Base-by-base conservation (phyloP, 2,797 vertebrate genomes). In the Steatocranus sp. region DNA sequence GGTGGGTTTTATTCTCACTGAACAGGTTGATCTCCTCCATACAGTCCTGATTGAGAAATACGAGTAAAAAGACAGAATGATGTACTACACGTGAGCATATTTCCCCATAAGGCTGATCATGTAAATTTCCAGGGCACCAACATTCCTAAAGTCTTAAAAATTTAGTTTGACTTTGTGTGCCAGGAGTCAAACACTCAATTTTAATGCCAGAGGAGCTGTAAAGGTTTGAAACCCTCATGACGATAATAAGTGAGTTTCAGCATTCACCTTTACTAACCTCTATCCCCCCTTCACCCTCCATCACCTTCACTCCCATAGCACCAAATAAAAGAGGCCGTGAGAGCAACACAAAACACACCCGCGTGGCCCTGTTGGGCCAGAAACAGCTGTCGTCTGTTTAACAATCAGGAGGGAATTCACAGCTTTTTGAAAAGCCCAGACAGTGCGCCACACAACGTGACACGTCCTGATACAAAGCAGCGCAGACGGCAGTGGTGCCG, bases 1-100 rank as follows among this genome's bases (percentile, higher is more conserved):
- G 93, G 25, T 97, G 97, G 34, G 95, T 95, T 92, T 98, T 98
- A 89, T 97, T 98, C 91, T 98, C 97, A 58, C 97, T 97, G 89
- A 98, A 98, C 75, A 97, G 81, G 91, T 97, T 97, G 85, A 99
- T 98, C 95, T 99, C 98, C 90, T 98, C 98, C 97, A 98, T 97
- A 85, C 97, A 99, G 90, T 99, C 98, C 98, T 99, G 86, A 34
- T 1, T 0, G 68, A 20, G 41, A 11, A 23, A 34, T 34, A 23
- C 8, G 23, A 6, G 2, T 38, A 36, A 75, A 49, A 15, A 5
- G 7, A 5, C 12, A 4, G 7, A 23, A 15, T 6, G 41, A 43
- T 43, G 36, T 43, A 68, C 23, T 70, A 18, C 14, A 46, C 38
- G 23, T 46, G 36, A 34, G 6, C n/a, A 25, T 25, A 10, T 46